Percentiles rank a stretch among this genome's conserved stretches.
Conservation (phyloP, 2,888 invertebrate species). For the Parelbella ahira region DNA sequence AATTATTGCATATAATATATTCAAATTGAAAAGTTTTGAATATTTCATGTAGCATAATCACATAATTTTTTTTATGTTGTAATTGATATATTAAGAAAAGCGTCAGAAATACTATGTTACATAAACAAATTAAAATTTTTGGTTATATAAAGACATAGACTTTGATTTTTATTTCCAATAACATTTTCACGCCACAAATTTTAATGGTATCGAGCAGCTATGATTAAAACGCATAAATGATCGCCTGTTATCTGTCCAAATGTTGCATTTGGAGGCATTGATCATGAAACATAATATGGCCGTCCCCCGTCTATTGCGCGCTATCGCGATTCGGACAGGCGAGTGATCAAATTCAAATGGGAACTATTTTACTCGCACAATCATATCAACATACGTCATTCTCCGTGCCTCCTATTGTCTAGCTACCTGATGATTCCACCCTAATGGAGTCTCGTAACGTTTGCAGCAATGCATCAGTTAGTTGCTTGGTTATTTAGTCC, state of each 20-base stretch:
- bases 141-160: too few relatives aligned
- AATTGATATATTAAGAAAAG: too few relatives aligned
- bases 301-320: slow-evolving; percentile 48
- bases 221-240: slow-evolving; percentile 8
- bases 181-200: too few relatives aligned
- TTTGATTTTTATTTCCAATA: too few relatives aligned
- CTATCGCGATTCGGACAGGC: slow-evolving; percentile 68
- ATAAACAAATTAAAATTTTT: too few relatives aligned
- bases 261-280: slow-evolving; percentile 20
- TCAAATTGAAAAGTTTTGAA: too few relatives aligned
- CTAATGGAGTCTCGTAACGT: slow-evolving; percentile 29
- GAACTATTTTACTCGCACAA: slow-evolving; percentile 69
- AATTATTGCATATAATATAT: too few relatives aligned
- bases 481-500: too few relatives aligned
- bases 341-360: slow-evolving; percentile 78
- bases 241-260: slow-evolving; percentile 19
- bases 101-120: too few relatives aligned
- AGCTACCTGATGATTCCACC: slow-evolving; percentile 46
- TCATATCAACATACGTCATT: slow-evolving; percentile 75
- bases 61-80: too few relatives aligned
- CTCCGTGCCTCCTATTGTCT: slow-evolving; percentile 50
- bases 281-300: slow-evolving; percentile 25
- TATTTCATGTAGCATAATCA: too few relatives aligned
- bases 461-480: not conserved
- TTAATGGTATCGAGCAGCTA: not conserved